Evolutionary conservation across 2,888 invertebrate species (phyloP), one percentile per base, ranked within the genome.

Genomic region (Idaea straminata): DNA sequence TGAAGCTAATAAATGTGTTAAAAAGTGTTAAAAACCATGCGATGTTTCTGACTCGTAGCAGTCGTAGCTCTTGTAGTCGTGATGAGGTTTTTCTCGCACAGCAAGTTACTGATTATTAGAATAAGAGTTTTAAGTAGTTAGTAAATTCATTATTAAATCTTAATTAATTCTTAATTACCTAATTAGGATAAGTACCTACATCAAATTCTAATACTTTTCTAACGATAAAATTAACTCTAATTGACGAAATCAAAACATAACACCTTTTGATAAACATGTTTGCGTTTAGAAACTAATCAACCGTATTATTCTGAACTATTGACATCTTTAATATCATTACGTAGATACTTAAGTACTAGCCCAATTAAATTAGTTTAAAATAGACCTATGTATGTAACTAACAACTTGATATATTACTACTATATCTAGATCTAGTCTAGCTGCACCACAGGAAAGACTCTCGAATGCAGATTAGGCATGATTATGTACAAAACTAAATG

Each of bases 301-400:
- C 36, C 57, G 65, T 76, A 72, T 79, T 79, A 69, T 75, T 75
- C 64, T 79, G 77, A 77, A 70, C 75, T 75, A 5, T 70, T 73
- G 74, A 72, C 73, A 70, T 66, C 59, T 64, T 64, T 62, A 64
- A 47, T 60, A 13, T 13, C 47, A 47, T 62, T 57, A 62, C 59
- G 59, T 61, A 57, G 38, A 15, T 15, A 25, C 36, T 13, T 62
- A 60, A 60, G 63, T 34, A n/a, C 47, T 47, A 47, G 47, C 47
- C 47, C 47, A 47, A 47, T 47, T 47, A 47, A 47, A 47, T 47
- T 47, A 10, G 47, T 47, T 47, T 7, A 47, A 47, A 47, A 47
- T 47, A 47, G 47, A 47, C 13, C 47, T 61, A 38, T 35, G 2
- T 6, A 34, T 16, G 6, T 63, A 57, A 7, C 25, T 35, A 35